Evolutionary conservation across 2,797 vertebrate genomes (phyloP), one percentile per base, ranked within the genome.

Genomic region (Clamator glandarius): DNA sequence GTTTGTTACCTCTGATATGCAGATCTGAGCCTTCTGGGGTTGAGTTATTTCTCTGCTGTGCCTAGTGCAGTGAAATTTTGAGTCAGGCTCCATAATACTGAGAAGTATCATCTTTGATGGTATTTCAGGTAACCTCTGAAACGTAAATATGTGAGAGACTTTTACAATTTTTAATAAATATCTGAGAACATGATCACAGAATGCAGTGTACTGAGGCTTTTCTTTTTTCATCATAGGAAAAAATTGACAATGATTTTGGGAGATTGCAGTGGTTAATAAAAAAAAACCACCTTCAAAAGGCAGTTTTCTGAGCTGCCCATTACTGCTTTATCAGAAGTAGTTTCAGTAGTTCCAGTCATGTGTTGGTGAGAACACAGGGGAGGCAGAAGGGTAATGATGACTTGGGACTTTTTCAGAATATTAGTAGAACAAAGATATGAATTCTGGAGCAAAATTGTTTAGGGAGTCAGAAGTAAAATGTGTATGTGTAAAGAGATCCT

Each of bases 1-100:
- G 12, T 93, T 79, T 92, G 25, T 84, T 89, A 48, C 73, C 73
- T 66, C 68, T 92, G 58, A 90, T 73, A 86, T 35, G 88, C 80
- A 87, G 44, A 93, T 95, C 91, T 69, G 36, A 90, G 59, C 31
- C 70, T 77, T 90, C 67, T 77, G 90, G 83, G 83, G 57, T 6
- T 50, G 29, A 52, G 8, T 28, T 78, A 8, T 13, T 80, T 75
- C 33, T 94, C 58, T 66, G 23, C 46, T 74, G 23, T 62, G 41
- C 57, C 20, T 77, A 33, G 5, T 17, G 12, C 42, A 74, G 51
- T 44, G 76, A 62, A 24, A 50, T 72, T 64, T 67, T 73, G 15
- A 89, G 29, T 11, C 51, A 84, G 77, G 59, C 58, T 62, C 35
- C 0, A 1, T 88, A 51, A 42, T 78, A 42, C 41, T 84, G 63